phyloP scores from a whole-genome alignment of 2,113 vertebrate species.

The Neotoma lepida region DNA sequence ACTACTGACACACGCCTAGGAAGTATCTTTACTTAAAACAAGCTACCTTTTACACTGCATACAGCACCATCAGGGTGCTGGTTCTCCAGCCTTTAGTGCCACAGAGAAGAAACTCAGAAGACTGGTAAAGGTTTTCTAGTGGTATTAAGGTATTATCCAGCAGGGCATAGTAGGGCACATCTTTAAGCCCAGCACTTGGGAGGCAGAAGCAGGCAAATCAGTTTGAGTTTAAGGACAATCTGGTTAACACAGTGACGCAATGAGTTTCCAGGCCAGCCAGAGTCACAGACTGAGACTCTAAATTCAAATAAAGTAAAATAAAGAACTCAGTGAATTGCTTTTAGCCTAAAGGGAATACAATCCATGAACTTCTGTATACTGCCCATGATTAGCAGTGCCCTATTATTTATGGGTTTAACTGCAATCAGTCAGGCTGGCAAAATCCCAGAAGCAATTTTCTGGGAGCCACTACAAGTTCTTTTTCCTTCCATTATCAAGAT shows the following conservation, averaged over 20 bases:
- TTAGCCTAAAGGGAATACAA: not conserved
- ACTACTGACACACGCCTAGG: not conserved
- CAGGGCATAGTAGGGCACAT: not conserved
- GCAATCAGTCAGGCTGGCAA: not conserved
- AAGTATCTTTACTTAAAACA: not conserved
- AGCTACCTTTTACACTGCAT: slow-evolving; percentile 3
- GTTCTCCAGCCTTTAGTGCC: not conserved
- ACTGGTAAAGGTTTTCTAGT: not conserved
- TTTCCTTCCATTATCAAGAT: not conserved
- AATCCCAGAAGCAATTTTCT: slow-evolving; percentile 34
- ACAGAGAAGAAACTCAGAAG: not conserved
- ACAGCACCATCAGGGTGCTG: not conserved
- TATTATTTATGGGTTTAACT: not conserved
- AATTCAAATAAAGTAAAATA: not conserved
- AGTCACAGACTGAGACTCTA: not conserved
- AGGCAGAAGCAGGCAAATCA: not conserved
- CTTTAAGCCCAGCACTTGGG: not conserved
- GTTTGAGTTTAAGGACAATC: not conserved
- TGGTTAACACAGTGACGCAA: not conserved
- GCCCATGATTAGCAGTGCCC: not conserved
- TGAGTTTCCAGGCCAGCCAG: not conserved
- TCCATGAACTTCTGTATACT: not conserved
- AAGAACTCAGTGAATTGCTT: not conserved
- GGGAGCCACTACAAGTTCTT: not conserved
- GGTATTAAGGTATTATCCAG: not conserved